phyloP scores from a whole-genome alignment of 2,888 invertebrate species.

The Caenorhabditis doughertyi region DNA sequence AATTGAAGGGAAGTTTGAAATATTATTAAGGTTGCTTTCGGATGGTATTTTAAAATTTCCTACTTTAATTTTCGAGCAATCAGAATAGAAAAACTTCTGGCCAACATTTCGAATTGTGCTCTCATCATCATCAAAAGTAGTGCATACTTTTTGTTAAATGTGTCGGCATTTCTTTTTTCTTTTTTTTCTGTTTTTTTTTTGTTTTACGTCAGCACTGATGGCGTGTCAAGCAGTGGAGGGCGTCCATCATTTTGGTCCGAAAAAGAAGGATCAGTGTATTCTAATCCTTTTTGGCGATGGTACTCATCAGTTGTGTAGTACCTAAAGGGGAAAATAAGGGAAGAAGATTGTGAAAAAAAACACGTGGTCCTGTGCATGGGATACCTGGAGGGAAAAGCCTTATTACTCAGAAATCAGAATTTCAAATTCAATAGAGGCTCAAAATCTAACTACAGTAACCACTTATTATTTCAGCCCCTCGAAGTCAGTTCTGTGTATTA shows the following conservation, averaged over 20 bases:
- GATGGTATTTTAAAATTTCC: too few relatives aligned
- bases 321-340: neutral
- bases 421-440: too few relatives aligned
- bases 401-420: neutral
- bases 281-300: constrained; percentile 28
- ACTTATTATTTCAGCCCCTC: constrained; percentile 72
- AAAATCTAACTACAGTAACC: neutral
- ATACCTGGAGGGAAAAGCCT: neutral
- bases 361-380: neutral
- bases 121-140: neutral
- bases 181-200: neutral
- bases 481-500: constrained; percentile 79
- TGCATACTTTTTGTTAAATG: neutral
- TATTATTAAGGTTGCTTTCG: too few relatives aligned
- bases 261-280: neutral
- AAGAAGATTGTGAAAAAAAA: constrained; percentile 10
- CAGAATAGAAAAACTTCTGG: too few relatives aligned
- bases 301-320: too few relatives aligned
- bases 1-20: too few relatives aligned
- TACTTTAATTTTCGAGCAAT: too few relatives aligned
- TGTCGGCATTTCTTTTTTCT: constrained; percentile 10
- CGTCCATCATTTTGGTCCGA: constrained; percentile 39
- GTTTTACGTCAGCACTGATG: neutral
- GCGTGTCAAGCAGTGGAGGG: constrained; percentile 33
- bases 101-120: neutral